phyloP scores from a whole-genome alignment of 2,797 vertebrate species.

The Euthynnus affinis region DNA sequence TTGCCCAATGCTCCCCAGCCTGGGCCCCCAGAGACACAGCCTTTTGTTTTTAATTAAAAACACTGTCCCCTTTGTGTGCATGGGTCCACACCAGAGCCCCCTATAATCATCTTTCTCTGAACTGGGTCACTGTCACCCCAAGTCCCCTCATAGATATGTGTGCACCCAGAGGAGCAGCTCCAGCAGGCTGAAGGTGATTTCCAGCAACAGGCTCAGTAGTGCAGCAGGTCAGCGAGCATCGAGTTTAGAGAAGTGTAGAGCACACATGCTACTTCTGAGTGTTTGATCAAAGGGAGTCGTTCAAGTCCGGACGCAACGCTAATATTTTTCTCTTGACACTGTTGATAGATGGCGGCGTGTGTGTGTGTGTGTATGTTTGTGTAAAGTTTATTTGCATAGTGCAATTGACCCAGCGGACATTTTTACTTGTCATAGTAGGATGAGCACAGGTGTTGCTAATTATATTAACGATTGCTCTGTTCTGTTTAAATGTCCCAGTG shows the following conservation, averaged over 20 bases:
- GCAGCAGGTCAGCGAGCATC: neutral
- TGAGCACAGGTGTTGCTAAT: conserved; percentile 34
- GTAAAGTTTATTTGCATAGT: conserved; percentile 16
- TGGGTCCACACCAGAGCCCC: conserved; percentile 42
- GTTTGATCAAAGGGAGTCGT: conserved; percentile 32
- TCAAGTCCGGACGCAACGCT: neutral
- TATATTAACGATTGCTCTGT: neutral
- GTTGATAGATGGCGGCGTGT: too few relatives aligned
- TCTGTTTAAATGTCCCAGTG: conserved; percentile 9
- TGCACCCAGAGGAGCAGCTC: conserved; percentile 13
- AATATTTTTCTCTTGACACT: too few relatives aligned
- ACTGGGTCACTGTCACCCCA: conserved; percentile 56
- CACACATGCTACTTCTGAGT: neutral
- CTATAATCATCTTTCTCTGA: conserved; percentile 46
- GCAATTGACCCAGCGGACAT: neutral
- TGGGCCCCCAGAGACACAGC: conserved; percentile 63
- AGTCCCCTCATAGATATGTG: conserved; percentile 7
- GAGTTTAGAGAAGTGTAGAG: conserved; percentile 16
- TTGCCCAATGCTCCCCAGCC: conserved; percentile 57
- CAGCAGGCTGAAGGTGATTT: neutral
- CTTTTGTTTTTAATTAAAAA: conserved; percentile 80
- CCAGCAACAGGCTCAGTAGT: neutral
- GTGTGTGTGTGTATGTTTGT: too few relatives aligned
- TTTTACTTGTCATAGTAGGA: conserved; percentile 14
- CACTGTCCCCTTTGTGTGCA: conserved; percentile 73